A percentile compares a stretch with the other conserved stretches of the same genome.
Conservation (phyloP, 53 echinoderm and acorn worm species). For the Astropecten irregularis region DNA sequence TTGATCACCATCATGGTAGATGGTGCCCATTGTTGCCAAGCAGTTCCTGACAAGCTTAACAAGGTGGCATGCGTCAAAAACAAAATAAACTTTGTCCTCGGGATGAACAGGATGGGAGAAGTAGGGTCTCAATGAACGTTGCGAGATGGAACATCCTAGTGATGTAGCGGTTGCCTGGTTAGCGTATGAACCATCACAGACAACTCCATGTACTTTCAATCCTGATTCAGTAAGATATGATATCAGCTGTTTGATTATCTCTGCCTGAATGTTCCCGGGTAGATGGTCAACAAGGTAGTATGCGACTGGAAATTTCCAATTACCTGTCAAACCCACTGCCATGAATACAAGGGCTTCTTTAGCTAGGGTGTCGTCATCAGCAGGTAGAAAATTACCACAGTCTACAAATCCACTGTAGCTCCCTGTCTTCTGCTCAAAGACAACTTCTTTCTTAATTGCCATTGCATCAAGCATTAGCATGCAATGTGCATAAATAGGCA, state of each 20-base stretch:
- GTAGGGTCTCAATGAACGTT: neutral
- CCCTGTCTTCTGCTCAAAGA: neutral
- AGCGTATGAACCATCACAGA: constrained; percentile 63
- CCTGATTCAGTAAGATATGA: constrained; percentile 42
- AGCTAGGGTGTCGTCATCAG: neutral
- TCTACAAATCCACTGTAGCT: neutral
- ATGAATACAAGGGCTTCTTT: neutral
- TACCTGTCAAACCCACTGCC: constrained; percentile 1
- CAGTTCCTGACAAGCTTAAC: constrained; percentile 46
- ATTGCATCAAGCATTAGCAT: constrained; percentile 43
- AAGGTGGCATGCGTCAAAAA: constrained; percentile 69
- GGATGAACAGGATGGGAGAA: constrained; percentile 44
- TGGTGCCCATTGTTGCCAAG: constrained; percentile 40
- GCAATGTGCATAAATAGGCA: constrained; percentile 16
- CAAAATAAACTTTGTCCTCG: constrained; percentile 55
- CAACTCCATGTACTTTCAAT: constrained; percentile 55
- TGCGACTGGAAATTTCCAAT: constrained; percentile 21
- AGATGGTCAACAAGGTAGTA: constrained; percentile 33
- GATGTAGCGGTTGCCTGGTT: constrained; percentile 55
- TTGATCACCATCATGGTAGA: constrained; percentile 43
- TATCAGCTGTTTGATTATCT: constrained; percentile 53
- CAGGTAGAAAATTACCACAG: neutral
- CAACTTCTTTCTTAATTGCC: neutral
- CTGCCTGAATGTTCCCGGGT: neutral
- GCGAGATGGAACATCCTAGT: constrained; percentile 44